These are phyloP conservation scores for Apis laboriosa DNA, from an alignment of 1,140 invertebrate genomes.

Conservation along the genomic window DNA sequence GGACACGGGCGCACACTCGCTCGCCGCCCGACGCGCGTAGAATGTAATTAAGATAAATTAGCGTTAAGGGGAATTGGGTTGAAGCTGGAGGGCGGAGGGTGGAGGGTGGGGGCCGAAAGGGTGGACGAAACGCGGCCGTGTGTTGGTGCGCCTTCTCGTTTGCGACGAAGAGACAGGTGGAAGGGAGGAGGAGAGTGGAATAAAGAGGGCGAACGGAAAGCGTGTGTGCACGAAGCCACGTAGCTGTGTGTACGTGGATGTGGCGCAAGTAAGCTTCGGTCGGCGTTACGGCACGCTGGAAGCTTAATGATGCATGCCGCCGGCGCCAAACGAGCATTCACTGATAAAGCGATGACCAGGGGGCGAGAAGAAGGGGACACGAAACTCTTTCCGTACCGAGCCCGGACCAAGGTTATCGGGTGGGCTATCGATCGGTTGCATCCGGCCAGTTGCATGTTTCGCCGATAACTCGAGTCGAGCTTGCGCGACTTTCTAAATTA, in stretches of 20 bases:
- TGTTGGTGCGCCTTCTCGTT: conserved; percentile 16
- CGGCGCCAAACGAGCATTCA: conserved; percentile 69
- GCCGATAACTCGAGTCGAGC: conserved; percentile 31
- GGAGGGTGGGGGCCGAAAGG: conserved; percentile 50
- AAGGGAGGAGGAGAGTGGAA: conserved; percentile 35
- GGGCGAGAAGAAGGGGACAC: conserved; percentile 55
- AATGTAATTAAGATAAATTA: conserved; percentile 81
- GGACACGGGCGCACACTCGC: neutral
- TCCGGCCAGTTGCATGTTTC: conserved; percentile 47
- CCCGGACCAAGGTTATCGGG: conserved; percentile 52
- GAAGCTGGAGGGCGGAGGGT: conserved; percentile 61
- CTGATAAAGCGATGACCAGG: conserved; percentile 70
- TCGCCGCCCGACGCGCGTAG: conserved; percentile 74
- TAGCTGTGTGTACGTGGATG: neutral
- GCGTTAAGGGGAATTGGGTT: conserved; percentile 77
- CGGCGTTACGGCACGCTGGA: conserved; percentile 65
- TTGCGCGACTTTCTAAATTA: conserved; percentile 18
- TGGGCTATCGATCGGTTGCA: conserved; percentile 49
- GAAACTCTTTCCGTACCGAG: conserved; percentile 59
- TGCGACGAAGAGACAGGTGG: conserved; percentile 38
- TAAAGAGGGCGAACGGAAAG: conserved; percentile 39
- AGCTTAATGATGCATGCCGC: conserved; percentile 71
- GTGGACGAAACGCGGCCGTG: conserved; percentile 46
- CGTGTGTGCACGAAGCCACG: neutral
- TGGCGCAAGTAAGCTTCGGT: conserved; percentile 62